Percentiles rank a stretch among this genome's conserved stretches.
Evolutionary conservation across 1,140 invertebrate species (phyloP).

Genomic region (Daktulosphaira vitifoliae): DNA sequence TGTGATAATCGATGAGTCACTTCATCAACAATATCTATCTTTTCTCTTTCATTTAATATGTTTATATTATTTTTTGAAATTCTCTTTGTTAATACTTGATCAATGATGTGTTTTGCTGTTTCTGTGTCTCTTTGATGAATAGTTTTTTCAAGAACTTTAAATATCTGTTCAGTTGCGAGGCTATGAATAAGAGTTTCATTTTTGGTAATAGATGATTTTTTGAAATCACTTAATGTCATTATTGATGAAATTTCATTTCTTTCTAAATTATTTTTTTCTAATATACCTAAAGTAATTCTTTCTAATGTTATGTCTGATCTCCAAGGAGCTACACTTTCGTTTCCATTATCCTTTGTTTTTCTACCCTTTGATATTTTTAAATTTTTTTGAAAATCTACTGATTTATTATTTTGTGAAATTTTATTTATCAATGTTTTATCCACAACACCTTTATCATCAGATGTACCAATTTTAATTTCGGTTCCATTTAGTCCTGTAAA

Average conservation of each 20-base stretch:
- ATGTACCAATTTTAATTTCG: constrained; percentile 12
- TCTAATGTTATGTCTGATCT: background rate
- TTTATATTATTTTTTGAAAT: constrained; percentile 4
- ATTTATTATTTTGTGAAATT: background rate
- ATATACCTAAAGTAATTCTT: too few relatives aligned
- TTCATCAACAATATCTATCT: constrained; percentile 1
- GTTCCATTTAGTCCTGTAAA: constrained; percentile 18
- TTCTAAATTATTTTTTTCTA: too few relatives aligned
- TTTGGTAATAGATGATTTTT: too few relatives aligned
- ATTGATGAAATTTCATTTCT: too few relatives aligned
- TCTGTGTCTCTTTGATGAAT: background rate
- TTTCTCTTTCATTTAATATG: background rate
- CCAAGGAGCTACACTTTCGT: background rate
- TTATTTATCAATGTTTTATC: background rate
- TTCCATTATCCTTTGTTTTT: background rate
- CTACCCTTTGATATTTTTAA: background rate
- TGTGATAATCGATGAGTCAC: background rate
- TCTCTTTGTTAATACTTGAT: constrained; percentile 25
- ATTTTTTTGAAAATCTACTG: background rate
- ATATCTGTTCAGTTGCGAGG: constrained; percentile 12
- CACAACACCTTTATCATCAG: constrained; percentile 19
- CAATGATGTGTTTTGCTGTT: constrained; percentile 34
- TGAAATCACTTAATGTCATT: too few relatives aligned
- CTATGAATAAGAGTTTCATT: background rate
- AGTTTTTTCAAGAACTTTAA: constrained; percentile 2